Conservation (phyloP, 2,113 vertebrate genomes). For the Progne subis region DNA sequence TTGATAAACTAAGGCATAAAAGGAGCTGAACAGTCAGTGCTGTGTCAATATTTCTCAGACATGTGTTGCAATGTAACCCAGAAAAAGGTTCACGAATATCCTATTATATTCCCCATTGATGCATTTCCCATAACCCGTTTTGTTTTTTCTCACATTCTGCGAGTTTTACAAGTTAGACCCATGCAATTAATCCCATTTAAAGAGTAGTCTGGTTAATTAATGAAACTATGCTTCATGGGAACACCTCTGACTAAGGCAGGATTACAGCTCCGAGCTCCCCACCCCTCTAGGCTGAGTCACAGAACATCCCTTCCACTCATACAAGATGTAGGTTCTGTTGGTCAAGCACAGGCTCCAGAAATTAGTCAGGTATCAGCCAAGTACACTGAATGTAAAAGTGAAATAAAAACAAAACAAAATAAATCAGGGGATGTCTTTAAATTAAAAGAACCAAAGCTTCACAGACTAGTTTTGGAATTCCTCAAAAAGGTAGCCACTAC, state of each 20-base stretch:
- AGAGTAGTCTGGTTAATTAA: background rate
- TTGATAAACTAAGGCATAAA: background rate
- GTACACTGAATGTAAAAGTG: background rate
- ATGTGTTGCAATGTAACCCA: background rate
- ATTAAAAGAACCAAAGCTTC: background rate
- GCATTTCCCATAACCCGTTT: background rate
- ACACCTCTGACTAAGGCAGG: background rate
- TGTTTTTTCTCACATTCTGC: background rate
- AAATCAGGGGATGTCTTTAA: background rate
- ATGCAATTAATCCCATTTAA: conserved; percentile 20
- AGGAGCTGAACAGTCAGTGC: background rate
- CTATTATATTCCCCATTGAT: background rate
- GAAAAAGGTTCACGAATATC: background rate
- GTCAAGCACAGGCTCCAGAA: background rate
- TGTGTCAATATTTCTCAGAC: background rate
- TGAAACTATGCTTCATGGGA: background rate
- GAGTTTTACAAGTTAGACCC: background rate
- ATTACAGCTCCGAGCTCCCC: background rate
- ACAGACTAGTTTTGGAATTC: background rate
- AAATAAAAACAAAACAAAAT: background rate
- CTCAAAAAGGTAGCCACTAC: background rate
- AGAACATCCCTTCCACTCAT: background rate
- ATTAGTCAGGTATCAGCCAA: background rate
- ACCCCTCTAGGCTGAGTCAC: background rate
- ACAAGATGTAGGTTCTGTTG: background rate